Conservation (phyloP, 2,888 invertebrate species). For the Zootermopsis nevadensis region DNA sequence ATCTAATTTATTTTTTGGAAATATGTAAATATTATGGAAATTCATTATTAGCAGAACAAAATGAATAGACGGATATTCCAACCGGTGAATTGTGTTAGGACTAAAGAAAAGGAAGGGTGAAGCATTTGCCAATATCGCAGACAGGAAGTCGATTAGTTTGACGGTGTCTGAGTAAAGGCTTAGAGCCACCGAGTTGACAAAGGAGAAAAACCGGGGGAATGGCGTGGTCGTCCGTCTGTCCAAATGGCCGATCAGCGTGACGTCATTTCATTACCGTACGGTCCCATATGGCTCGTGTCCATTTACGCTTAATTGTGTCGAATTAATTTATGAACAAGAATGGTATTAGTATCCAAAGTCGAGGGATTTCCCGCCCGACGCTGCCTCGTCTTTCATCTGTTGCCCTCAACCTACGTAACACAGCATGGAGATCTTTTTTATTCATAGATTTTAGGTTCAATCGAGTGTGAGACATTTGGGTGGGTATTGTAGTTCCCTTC, state of each 20-base stretch:
- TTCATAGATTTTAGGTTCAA: slow-evolving; percentile 4
- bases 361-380: not conserved
- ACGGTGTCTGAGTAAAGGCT: too few species aligned
- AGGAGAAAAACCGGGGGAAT: too few species aligned
- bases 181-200: too few species aligned
- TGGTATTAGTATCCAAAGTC: not conserved
- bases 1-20: too few species aligned
- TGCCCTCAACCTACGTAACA: not conserved
- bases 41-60: too few species aligned
- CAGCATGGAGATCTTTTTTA: not conserved
- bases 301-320: slow-evolving; percentile 23
- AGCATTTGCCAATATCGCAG: too few species aligned
- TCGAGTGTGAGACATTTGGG: not conserved
- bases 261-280: not conserved
- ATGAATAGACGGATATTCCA: too few species aligned
- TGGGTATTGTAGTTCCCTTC: slow-evolving; percentile 8
- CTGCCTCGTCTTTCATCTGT: not conserved
- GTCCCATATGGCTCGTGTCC: not conserved
- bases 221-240: too few species aligned
- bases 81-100: too few species aligned
- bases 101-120: too few species aligned
- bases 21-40: too few species aligned
- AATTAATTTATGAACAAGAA: slow-evolving; percentile 15
- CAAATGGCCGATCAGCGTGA: not conserved
- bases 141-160: too few species aligned